These are phyloP conservation scores for Drosophila parvula DNA, from an alignment of 1,140 invertebrate genomes.

Conservation along the genomic window DNA sequence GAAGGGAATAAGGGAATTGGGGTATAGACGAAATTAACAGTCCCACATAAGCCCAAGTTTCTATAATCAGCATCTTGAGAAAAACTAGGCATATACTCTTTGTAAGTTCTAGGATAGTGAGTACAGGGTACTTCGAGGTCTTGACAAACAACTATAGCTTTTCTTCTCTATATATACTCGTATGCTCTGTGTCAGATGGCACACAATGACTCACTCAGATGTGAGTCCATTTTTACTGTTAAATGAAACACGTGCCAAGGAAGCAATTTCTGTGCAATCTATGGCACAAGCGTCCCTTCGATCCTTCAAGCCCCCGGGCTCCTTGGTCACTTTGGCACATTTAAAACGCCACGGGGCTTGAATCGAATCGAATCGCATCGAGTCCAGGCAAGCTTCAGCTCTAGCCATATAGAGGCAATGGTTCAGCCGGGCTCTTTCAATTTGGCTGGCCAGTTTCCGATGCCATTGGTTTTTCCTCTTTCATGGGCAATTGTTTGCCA, in stretches of 20 bases:
- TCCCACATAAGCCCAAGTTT: no score
- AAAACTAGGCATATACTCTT: no score
- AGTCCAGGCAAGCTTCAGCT: constrained; percentile 1
- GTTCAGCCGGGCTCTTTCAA: constrained; percentile 56
- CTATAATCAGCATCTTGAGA: no score
- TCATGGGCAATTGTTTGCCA: constrained; percentile 23
- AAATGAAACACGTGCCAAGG: constrained; percentile 81
- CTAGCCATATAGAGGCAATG: constrained; percentile 21
- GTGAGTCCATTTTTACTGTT: constrained; percentile 66
- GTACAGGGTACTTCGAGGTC: neutral
- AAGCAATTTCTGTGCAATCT: constrained; percentile 80
- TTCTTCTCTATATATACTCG: neutral
- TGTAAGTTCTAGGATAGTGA: neutral
- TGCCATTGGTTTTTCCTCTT: constrained; percentile 30
- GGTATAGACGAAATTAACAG: no score
- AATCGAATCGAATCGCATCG: constrained; percentile 30
- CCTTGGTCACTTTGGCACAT: constrained; percentile 64
- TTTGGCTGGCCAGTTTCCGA: constrained; percentile 65
- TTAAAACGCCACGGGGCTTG: constrained; percentile 60
- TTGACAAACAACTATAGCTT: no score
- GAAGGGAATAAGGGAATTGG: neutral
- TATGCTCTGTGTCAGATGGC: constrained; percentile 40
- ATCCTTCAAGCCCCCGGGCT: constrained; percentile 47
- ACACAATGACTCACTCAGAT: constrained; percentile 62
- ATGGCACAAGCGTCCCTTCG: constrained; percentile 49